A percentile compares a stretch with the other conserved stretches of the same genome.
phyloP scores from a whole-genome alignment of 2,113 vertebrate genomes.

The Pseudonaja textilis region DNA sequence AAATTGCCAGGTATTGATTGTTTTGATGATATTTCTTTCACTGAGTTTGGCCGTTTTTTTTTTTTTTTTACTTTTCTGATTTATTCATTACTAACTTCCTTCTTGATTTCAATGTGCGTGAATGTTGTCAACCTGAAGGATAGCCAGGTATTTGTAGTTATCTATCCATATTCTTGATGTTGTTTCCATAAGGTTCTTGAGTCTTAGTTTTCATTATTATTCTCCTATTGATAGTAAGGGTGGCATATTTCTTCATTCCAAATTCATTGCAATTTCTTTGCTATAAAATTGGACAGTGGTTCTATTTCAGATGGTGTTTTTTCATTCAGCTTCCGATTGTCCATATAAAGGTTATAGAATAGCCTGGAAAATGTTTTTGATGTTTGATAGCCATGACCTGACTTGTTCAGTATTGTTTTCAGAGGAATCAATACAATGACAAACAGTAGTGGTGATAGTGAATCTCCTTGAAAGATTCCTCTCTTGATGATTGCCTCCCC shows the following conservation, averaged over 20 bases:
- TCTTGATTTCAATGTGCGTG: not conserved
- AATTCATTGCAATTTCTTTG: not conserved
- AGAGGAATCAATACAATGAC: not conserved
- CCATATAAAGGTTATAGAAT: not conserved
- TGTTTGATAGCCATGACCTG: not conserved
- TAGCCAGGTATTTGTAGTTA: not conserved
- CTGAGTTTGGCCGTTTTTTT: not conserved
- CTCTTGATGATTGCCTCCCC: not conserved
- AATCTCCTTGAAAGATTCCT: not conserved
- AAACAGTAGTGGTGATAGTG: not conserved
- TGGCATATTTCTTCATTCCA: not conserved
- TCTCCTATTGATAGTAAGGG: not conserved
- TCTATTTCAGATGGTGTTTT: not conserved
- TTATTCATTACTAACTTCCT: not conserved
- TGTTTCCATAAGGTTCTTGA: not conserved
- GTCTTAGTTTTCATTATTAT: not conserved
- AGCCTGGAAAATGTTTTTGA: not conserved
- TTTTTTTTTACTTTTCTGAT: not conserved
- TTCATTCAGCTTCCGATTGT: not conserved
- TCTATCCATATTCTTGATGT: not conserved
- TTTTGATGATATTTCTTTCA: not conserved
- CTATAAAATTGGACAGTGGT: not conserved
- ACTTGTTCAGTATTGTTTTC: not conserved
- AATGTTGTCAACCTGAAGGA: not conserved
- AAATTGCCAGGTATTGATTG: not conserved